phyloP scores from a whole-genome alignment of 2,888 invertebrate species.

The Callinectes sapidus region DNA sequence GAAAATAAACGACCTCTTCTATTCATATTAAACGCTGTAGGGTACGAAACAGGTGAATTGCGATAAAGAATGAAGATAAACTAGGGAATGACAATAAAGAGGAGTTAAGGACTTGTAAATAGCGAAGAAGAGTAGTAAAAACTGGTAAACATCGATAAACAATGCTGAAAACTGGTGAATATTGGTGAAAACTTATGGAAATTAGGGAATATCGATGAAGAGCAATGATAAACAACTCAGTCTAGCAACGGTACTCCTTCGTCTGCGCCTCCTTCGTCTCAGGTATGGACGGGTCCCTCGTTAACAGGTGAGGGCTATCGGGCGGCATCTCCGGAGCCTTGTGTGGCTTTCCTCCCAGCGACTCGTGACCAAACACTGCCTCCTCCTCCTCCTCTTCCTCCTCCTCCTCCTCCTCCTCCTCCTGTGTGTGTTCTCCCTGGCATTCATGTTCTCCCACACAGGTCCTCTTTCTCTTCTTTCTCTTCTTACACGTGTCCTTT shows the following conservation, averaged over 20 bases:
- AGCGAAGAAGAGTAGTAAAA: neutral
- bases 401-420: neutral
- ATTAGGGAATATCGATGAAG: neutral
- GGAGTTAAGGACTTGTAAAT: neutral
- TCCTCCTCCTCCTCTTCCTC: too few species aligned
- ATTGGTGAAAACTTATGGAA: neutral
- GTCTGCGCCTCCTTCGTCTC: neutral
- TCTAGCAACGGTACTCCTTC: neutral
- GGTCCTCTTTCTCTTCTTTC: neutral
- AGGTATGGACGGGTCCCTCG: neutral
- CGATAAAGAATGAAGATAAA: too few species aligned
- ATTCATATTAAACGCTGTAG: neutral
- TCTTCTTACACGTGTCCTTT: conserved; percentile 3
- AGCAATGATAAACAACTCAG: neutral
- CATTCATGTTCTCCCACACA: neutral
- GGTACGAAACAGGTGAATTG: too few species aligned
- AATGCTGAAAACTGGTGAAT: neutral
- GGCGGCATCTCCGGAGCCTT: conserved; percentile 6
- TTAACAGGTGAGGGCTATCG: neutral
- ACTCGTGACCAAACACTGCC: neutral
- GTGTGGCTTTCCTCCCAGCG: conserved; percentile 20
- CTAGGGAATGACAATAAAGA: neutral
- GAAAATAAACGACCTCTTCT: neutral
- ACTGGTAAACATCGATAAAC: neutral
- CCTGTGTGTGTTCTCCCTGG: neutral